Base-by-base conservation (phyloP, 2,888 invertebrate genomes). In the Stramonita haemastoma region DNA sequence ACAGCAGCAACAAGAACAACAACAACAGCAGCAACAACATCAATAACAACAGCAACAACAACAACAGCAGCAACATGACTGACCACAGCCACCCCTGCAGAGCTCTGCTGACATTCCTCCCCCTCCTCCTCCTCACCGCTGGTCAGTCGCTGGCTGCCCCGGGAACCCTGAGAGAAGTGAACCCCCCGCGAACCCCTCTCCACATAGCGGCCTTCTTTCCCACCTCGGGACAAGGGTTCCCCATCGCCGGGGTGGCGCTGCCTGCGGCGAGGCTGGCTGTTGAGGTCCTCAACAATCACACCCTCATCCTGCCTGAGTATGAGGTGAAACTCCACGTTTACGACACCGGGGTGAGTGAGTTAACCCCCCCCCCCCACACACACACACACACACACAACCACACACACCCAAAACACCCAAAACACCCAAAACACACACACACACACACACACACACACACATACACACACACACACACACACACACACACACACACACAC, bases 311-410 rank as follows among this genome's bases (percentile, higher is more conserved):
- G 46, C 90, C 90, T 0, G 92, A 91, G 34, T 91, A 91, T 73
- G 92, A 92, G 70, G 73, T 93, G 26, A 29, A 84, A 26, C 89
- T 93, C 0, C 34, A 90, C 2, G 73, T 88, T 34, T 91, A 90
- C 46, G 91, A 93, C 70, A 92, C 92, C 0, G 57, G 91, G 92
- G 93, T 93, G 91, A 90, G 89, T 15, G 57, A 34, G 84, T 26
- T n/a, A 34, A 46, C 46, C 46, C 46, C 46, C 46, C 46, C 46
- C 46, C 46, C 46, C 46, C 46, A 46, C 46, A 46, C 46, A 2
- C 46, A 2, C 46, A 46, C 46, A 46, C 46, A 46, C 2, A 2
- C 2, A 46, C 2, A 46, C 46, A 46, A 46, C 46, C 46, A 2
- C 2, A 46, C 46, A 2, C 46, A 46, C 46, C 46, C 46, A 46